Percentiles rank a stretch among this genome's conserved stretches.
phyloP scores from a whole-genome alignment of 2,113 vertebrate species.

The Pungitius pungitius region DNA sequence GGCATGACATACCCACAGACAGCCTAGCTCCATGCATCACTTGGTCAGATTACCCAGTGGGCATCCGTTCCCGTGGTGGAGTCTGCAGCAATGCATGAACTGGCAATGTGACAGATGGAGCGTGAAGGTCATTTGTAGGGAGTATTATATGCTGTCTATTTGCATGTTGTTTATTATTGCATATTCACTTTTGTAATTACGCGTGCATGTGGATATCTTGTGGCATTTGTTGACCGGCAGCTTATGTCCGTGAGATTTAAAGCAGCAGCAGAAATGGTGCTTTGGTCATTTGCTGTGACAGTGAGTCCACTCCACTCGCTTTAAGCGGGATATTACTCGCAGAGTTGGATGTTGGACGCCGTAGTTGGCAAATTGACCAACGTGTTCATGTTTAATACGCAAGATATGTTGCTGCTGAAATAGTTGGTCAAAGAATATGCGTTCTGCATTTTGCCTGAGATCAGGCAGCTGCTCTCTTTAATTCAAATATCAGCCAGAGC shows the following conservation, averaged over 20 bases:
- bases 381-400: constrained; percentile 9
- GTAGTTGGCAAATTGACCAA: not conserved
- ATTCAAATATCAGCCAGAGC: constrained; percentile 11
- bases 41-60: constrained; percentile 75
- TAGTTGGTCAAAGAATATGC: constrained; percentile 1
- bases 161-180: constrained; percentile 18
- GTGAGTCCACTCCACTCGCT: constrained; percentile 19
- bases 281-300: constrained; percentile 47
- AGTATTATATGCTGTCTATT: not conserved
- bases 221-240: constrained; percentile 7
- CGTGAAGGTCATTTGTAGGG: constrained; percentile 69
- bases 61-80: constrained; percentile 62
- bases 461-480: not conserved
- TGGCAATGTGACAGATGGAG: constrained; percentile 72
- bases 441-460: not conserved
- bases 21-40: constrained; percentile 69
- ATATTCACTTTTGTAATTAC: constrained; percentile 6
- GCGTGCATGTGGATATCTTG: constrained; percentile 22
- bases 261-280: constrained; percentile 19
- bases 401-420: not conserved
- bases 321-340: constrained; percentile 13
- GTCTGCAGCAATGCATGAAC: constrained; percentile 59
- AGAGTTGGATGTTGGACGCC: not conserved
- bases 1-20: constrained; percentile 59
- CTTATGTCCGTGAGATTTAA: constrained; percentile 35